A percentile compares a stretch with the other conserved stretches of the same genome.
phyloP scores from a whole-genome alignment of 2,113 vertebrate genomes.

The Channa argus region DNA sequence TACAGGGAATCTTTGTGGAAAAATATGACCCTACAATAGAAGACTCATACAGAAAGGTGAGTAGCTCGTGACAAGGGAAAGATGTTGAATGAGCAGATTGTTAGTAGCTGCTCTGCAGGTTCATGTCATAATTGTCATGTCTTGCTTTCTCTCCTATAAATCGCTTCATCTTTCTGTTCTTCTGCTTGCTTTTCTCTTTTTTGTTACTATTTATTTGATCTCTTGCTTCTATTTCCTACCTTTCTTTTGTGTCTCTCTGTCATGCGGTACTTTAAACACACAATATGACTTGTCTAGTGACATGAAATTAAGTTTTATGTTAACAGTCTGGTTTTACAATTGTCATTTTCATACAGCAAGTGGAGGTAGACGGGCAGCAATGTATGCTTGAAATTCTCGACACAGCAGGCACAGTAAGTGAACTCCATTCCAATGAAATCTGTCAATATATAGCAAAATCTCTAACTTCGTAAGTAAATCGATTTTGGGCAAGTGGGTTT shows the following conservation, averaged over 20 bases:
- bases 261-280: background rate
- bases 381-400: constrained; percentile 99
- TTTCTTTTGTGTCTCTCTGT: background rate
- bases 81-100: constrained; percentile 52
- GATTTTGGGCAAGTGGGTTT: too few species aligned
- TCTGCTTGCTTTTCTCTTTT: constrained; percentile 14
- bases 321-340: constrained; percentile 11
- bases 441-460: background rate
- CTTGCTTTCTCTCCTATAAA: constrained; percentile 3
- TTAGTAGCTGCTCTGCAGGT: constrained; percentile 62
- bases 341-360: constrained; percentile 87
- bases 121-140: constrained; percentile 46
- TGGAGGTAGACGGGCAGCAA: constrained; percentile 98
- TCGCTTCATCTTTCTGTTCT: constrained; percentile 1
- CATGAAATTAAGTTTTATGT: constrained; percentile 16
- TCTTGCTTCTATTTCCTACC: background rate
- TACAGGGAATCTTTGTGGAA: constrained; percentile 99
- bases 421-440: constrained; percentile 2
- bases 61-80: constrained; percentile 41
- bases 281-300: constrained; percentile 4
- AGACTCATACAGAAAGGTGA: constrained; percentile 99
- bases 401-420: constrained; percentile 97
- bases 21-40: constrained; percentile 99
- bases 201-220: background rate
- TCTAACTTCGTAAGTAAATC: background rate